These are phyloP conservation scores for Actinia equina DNA, from an alignment of 64 coral and sea anemone species.

Conservation along the genomic window DNA sequence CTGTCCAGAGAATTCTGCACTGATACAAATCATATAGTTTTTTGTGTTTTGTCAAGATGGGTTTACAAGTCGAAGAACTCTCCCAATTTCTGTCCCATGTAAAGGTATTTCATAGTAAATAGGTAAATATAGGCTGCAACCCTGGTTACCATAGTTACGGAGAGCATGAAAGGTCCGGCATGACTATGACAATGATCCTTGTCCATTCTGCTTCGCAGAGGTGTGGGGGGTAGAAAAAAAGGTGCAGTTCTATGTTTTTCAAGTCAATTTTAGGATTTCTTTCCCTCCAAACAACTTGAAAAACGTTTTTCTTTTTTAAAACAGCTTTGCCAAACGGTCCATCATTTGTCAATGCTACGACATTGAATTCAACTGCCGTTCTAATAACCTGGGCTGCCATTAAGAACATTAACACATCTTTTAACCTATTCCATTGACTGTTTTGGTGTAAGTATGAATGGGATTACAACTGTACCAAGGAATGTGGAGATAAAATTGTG, in stretches of 20 bases:
- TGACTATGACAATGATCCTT: too few relatives aligned
- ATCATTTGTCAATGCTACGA: background rate
- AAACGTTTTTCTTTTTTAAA: background rate
- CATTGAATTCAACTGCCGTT: background rate
- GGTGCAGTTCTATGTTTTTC: too few relatives aligned
- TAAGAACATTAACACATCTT: background rate
- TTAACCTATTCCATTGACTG: conserved; percentile 34
- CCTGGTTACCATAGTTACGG: too few relatives aligned
- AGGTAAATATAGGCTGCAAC: too few relatives aligned
- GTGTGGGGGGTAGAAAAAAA: too few relatives aligned
- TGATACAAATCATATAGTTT: background rate
- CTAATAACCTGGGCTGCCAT: conserved; percentile 11
- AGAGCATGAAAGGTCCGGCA: too few relatives aligned
- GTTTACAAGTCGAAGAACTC: background rate
- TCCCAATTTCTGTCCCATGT: background rate
- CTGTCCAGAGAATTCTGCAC: conserved; percentile 26
- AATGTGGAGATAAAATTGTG: background rate
- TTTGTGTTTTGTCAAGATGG: conserved; percentile 20
- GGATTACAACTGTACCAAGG: background rate
- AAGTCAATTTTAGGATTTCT: too few relatives aligned
- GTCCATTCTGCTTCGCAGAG: too few relatives aligned
- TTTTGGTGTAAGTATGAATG: background rate
- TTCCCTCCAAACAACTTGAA: background rate
- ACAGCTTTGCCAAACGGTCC: conserved; percentile 36
- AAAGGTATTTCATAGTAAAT: background rate